Percentiles rank a stretch among this genome's conserved stretches.
Conservation (phyloP, 2,888 invertebrate species). For the Cosmopolites sordidus region DNA sequence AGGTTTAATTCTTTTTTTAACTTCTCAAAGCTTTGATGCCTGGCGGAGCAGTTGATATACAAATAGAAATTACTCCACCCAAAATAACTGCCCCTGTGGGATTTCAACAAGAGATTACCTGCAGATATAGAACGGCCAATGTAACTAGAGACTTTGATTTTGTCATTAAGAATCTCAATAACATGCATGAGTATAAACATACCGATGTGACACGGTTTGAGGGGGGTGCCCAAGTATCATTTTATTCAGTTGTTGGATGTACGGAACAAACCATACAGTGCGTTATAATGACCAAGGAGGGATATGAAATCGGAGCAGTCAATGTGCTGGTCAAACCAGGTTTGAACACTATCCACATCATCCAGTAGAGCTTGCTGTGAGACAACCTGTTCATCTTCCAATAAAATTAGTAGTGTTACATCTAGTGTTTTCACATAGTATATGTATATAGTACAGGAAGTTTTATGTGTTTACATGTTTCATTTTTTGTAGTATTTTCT, state of each 20-base stretch:
- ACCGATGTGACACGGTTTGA: constrained; percentile 13
- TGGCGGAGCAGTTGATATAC: constrained; percentile 11
- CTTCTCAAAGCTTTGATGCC: too few species aligned
- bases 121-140: constrained; percentile 48
- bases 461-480: too few species aligned
- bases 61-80: constrained; percentile 51
- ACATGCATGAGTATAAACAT: constrained; percentile 23
- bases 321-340: constrained; percentile 32
- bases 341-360: constrained; percentile 29
- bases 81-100: constrained; percentile 46
- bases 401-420: background rate
- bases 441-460: too few species aligned
- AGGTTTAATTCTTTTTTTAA: too few species aligned
- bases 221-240: constrained; percentile 33
- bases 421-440: background rate
- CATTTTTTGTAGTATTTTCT: too few species aligned
- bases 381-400: constrained; percentile 20
- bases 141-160: constrained; percentile 29
- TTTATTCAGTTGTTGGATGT: constrained; percentile 43
- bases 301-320: constrained; percentile 28
- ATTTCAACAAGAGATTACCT: constrained; percentile 48
- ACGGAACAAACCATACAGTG: constrained; percentile 31
- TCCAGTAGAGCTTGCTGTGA: constrained; percentile 32
- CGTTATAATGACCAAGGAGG: constrained; percentile 27
- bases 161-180: constrained; percentile 30